Base-by-base conservation (phyloP, 2,888 invertebrate genomes). In the Cephonodes hylas region DNA sequence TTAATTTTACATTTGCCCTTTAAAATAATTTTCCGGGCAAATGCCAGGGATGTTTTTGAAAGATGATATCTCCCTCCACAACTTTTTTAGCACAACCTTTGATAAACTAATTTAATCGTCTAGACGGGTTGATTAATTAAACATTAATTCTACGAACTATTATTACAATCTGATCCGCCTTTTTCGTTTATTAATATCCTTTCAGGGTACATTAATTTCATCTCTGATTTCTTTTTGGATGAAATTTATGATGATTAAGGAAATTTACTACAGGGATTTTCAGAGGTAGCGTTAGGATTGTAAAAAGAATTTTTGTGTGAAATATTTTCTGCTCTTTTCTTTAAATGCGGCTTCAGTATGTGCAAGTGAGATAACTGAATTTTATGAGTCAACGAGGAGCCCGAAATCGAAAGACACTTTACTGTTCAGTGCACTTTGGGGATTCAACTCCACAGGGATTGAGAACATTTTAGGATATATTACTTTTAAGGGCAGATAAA, bases 391-490 rank as follows among this genome's bases (percentile, higher is more conserved):
- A 64, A 65, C 66, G 70, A 78, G 77, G 74, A 74, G 74, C 71
- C 77, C 75, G 70, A 79, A 81, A 78, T 78, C 78, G 78, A 80
- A 79, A 75, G 81, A 78, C 79, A 81, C 81, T 85, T 82, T 79
- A 79, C 77, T 79, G 78, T 75, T 79, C 77, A 83, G 76, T 77
- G 78, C 78, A 78, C 84, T 82, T 81, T 63, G 68, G 82, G 77
- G 83, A 75, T 69, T 74, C 68, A 67, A 66, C 68, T 76, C 75
- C 74, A 71, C 68, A 44, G 68, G 73, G 72, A 69, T 67, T 71
- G 63, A 61, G 64, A 72, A 71, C 67, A 69, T 61, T 67, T 72
- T 67, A 66, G 68, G 69, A 66, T 70, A 67, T 66, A 69, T 72
- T 73, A 57, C 61, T 63, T 34, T 22, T 62, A 42, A 31, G 42